phyloP scores from a whole-genome alignment of 2,888 invertebrate genomes.

The Spodoptera littoralis region DNA sequence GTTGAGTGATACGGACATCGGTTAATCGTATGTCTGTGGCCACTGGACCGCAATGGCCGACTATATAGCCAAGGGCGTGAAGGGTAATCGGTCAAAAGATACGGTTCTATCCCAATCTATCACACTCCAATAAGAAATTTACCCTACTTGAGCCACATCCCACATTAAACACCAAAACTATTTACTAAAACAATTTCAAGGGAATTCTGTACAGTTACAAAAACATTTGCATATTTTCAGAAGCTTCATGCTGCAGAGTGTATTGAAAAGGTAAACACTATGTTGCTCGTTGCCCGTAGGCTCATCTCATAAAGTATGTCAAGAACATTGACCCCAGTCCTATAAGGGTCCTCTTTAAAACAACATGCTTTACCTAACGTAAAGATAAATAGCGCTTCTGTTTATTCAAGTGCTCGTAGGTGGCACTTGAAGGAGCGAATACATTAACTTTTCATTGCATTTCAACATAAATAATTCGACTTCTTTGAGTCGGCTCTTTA shows the following conservation, averaged over 20 bases:
- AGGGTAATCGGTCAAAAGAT: slow-evolving; percentile 69
- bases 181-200: slow-evolving; percentile 6
- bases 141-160: slow-evolving; percentile 43
- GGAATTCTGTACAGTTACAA: slow-evolving; percentile 1
- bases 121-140: slow-evolving; percentile 50
- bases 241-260: slow-evolving; percentile 10
- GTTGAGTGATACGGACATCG: slow-evolving; percentile 59
- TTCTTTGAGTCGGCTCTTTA: slow-evolving; percentile 32
- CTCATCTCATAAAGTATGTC: slow-evolving; percentile 67
- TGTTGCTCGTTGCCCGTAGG: slow-evolving; percentile 52
- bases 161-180: slow-evolving; percentile 17
- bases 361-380: slow-evolving; percentile 74
- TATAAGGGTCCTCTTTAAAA: slow-evolving; percentile 74
- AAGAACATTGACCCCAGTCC: slow-evolving; percentile 77
- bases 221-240: slow-evolving; percentile 9
- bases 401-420: slow-evolving; percentile 80
- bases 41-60: slow-evolving; percentile 57
- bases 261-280: slow-evolving; percentile 34
- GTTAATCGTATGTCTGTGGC: slow-evolving; percentile 59
- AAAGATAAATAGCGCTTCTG: slow-evolving; percentile 79
- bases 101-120: slow-evolving; percentile 59
- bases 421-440: slow-evolving; percentile 72
- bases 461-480: slow-evolving; percentile 54
- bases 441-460: slow-evolving; percentile 64
- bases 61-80: slow-evolving; percentile 58